Percentiles rank a stretch among this genome's conserved stretches.
phyloP scores from a whole-genome alignment of 2,888 invertebrate genomes.

The Tinea semifulvella region DNA sequence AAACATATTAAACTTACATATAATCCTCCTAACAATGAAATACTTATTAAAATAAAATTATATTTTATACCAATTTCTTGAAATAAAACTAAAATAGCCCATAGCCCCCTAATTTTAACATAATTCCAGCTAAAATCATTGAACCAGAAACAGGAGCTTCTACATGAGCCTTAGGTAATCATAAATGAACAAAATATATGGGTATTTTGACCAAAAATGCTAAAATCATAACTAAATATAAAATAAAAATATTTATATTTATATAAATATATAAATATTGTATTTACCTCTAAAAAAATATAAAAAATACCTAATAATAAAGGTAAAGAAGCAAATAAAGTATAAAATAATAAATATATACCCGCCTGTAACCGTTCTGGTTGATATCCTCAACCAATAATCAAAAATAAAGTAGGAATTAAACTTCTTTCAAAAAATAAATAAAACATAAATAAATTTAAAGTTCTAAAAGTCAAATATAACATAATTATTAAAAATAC shows the following conservation, averaged over 20 bases:
- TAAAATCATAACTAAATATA: slow-evolving; percentile 64
- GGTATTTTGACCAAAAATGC: slow-evolving; percentile 79
- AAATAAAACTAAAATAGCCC: slow-evolving; percentile 66
- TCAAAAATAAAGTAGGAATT: slow-evolving; percentile 73
- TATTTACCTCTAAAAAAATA: slow-evolving; percentile 44
- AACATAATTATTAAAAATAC: slow-evolving; percentile 63
- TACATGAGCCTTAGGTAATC: slow-evolving; percentile 79
- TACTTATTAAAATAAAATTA: slow-evolving; percentile 60
- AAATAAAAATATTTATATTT: slow-evolving; percentile 45
- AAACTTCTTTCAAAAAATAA: slow-evolving; percentile 75
- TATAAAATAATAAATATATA: slow-evolving; percentile 76
- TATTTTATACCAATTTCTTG: slow-evolving; percentile 48
- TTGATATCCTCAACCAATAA: slow-evolving; percentile 74
- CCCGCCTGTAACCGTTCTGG: slow-evolving; percentile 74
- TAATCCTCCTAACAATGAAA: slow-evolving; percentile 67
- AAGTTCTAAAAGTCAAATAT: slow-evolving; percentile 62
- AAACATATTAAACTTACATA: slow-evolving; percentile 73
- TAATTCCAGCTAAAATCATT: slow-evolving; percentile 77
- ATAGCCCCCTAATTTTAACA: slow-evolving; percentile 78
- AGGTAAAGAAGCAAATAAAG: slow-evolving; percentile 72
- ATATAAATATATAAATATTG: slow-evolving; percentile 63
- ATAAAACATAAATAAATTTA: slow-evolving; percentile 73
- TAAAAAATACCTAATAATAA: slow-evolving; percentile 68
- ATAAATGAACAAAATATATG: slow-evolving; percentile 75
- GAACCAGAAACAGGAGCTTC: slow-evolving; percentile 78